A percentile compares a stretch with the other conserved stretches of the same genome.
Evolutionary conservation across 1,140 invertebrate species (phyloP).

Genomic region (Elymnias hypermnestra): DNA sequence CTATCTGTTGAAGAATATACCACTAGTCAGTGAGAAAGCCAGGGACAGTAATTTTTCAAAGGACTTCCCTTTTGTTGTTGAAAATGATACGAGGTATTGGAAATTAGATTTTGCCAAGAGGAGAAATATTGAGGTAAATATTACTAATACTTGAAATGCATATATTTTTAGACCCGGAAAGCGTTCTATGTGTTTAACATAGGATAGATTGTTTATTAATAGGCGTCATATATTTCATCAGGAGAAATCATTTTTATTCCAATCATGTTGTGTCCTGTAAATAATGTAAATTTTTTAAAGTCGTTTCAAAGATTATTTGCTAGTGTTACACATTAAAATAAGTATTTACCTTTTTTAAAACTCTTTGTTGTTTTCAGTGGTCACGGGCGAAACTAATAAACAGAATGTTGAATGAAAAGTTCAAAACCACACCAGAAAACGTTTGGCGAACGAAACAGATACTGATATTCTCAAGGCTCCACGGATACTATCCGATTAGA

Average conservation of each 20-base stretch:
- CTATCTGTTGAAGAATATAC: constrained; percentile 55
- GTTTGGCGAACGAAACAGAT: constrained; percentile 70
- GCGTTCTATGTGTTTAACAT: too few species aligned
- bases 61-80: constrained; percentile 60
- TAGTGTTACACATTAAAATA: too few species aligned
- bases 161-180: too few species aligned
- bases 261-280: too few species aligned
- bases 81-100: constrained; percentile 56
- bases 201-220: too few species aligned
- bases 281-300: too few species aligned
- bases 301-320: too few species aligned
- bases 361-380: constrained; percentile 74
- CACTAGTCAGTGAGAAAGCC: constrained; percentile 43
- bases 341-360: too few species aligned
- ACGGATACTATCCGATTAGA: constrained; percentile 53
- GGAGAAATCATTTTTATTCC: too few species aligned
- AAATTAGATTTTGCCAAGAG: constrained; percentile 61
- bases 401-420: constrained; percentile 37
- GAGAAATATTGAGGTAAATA: constrained; percentile 66
- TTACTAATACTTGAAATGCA: too few species aligned
- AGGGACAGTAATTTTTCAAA: constrained; percentile 37
- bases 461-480: constrained; percentile 52
- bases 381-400: constrained; percentile 69
- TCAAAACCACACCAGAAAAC: constrained; percentile 20
- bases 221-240: too few species aligned